Evolutionary conservation across 2,797 vertebrate genomes (phyloP), one percentile per base, ranked within the genome.

Genomic region (Falco biarmicus): DNA sequence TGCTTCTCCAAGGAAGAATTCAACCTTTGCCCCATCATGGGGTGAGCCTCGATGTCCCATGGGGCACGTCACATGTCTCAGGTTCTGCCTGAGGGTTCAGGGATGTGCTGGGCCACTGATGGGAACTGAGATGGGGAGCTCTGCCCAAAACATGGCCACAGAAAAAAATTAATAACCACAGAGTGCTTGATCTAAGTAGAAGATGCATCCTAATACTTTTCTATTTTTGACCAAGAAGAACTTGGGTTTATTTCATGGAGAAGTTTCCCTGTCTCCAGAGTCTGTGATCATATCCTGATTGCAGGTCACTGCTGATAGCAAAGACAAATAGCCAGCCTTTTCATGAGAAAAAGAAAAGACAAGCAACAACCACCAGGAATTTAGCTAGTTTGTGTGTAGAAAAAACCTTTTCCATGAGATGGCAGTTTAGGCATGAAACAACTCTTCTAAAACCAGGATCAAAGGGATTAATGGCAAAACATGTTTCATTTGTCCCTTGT

Each of bases 61-160:
- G 32, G 71, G 78, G 25, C 10, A n/a, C 1, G 1, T 87, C 81
- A 48, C 60, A 43, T 2, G 0, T n/a, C 26, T 21, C 3, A 5
- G 39, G 15, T 39, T 76, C 75, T 71, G 19, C 50, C 29, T 41
- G 29, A 34, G 64, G 32, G 54, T 12, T 19, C 4, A 5, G 69
- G 50, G n/a, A 25, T 1, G 0, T 8, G 19, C 17, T 82, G 45
- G 66, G 32, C 31, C 20, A 2, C 5, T 5, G 63, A 7, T 3
- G 5, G 84, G 37, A 78, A 43, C 10, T 7, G 56, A 75, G 31
- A 61, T 47, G 22, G 21, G 24, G 54, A 84, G 3, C 8, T 75
- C 41, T 89, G 53, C 21, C 56, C 51, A 19, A 75, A 87, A 64
- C 7, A 31, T 3, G 39, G 29, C 21, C 39, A 68, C 50, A 57